Percentiles rank a stretch among this genome's conserved stretches.
These are phyloP conservation scores for Gymnosoma rotundatum DNA, from an alignment of 2,888 invertebrate species.

Conservation along the genomic window DNA sequence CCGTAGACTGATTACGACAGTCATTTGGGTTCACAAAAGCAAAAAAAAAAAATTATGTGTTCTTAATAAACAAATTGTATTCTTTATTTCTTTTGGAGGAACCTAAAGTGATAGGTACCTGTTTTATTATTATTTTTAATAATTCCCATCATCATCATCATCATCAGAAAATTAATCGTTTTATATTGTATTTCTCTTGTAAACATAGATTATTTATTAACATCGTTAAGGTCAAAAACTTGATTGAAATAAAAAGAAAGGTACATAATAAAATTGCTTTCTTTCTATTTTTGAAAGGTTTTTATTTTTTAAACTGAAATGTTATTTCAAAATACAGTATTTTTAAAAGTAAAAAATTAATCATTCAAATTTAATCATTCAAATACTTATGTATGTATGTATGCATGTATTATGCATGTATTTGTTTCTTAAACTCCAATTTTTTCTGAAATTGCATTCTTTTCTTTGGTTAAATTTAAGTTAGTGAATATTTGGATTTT, in stretches of 20 bases:
- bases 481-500: no score
- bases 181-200: background rate
- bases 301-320: no score
- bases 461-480: no score
- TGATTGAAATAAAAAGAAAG: conserved; percentile 6
- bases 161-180: background rate
- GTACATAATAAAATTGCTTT: conserved; percentile 1
- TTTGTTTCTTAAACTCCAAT: no score
- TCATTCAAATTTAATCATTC: no score
- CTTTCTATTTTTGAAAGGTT: conserved; percentile 11
- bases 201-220: conserved; percentile 16
- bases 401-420: no score
- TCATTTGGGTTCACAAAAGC: conserved; percentile 50
- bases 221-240: conserved; percentile 25
- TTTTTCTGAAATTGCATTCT: no score
- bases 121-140: conserved; percentile 11
- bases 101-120: conserved; percentile 15
- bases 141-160: background rate
- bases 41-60: conserved; percentile 37
- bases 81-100: conserved; percentile 4
- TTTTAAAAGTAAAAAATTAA: no score
- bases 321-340: no score
- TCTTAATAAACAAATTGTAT: background rate
- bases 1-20: conserved; percentile 56
- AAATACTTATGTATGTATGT: no score